These are phyloP conservation scores for Eupithecia insigniata DNA, from an alignment of 2,888 invertebrate genomes.

Conservation along the genomic window DNA sequence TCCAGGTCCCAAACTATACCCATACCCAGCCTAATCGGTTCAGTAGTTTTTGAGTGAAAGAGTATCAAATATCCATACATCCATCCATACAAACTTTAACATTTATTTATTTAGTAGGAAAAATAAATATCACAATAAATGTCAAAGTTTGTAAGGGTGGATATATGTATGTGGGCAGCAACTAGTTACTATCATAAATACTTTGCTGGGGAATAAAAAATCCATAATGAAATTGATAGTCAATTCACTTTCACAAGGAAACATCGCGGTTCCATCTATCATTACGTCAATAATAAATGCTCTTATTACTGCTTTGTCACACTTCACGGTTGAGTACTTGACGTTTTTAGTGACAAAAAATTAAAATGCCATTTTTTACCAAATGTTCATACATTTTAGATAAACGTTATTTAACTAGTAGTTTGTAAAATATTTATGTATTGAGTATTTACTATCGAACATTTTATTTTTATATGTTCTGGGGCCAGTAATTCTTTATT, in stretches of 20 bases:
- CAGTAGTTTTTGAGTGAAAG: too few relatives aligned
- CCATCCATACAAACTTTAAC: too few relatives aligned
- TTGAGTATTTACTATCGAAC: not conserved
- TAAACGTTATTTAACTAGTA: not conserved
- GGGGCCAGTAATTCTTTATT: not conserved
- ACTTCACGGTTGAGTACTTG: constrained; percentile 27
- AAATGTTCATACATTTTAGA: not conserved
- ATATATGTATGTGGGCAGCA: too few relatives aligned
- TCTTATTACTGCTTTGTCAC: constrained; percentile 32
- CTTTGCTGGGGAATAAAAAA: not conserved
- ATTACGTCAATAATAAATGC: constrained; percentile 33
- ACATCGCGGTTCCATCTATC: constrained; percentile 19
- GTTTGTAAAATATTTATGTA: not conserved
- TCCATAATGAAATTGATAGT: constrained; percentile 16
- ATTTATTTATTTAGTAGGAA: too few relatives aligned
- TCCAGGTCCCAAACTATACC: too few relatives aligned
- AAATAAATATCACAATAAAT: too few relatives aligned
- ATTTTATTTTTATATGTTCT: too few relatives aligned
- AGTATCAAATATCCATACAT: too few relatives aligned
- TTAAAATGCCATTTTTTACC: not conserved
- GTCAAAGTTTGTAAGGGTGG: too few relatives aligned
- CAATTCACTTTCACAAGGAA: constrained; percentile 35
- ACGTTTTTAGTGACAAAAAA: constrained; percentile 4
- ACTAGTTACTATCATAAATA: not conserved
- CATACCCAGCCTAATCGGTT: too few relatives aligned